Evolutionary conservation across 1,140 invertebrate genomes (phyloP).

Genomic region (Lepidurus apus): DNA sequence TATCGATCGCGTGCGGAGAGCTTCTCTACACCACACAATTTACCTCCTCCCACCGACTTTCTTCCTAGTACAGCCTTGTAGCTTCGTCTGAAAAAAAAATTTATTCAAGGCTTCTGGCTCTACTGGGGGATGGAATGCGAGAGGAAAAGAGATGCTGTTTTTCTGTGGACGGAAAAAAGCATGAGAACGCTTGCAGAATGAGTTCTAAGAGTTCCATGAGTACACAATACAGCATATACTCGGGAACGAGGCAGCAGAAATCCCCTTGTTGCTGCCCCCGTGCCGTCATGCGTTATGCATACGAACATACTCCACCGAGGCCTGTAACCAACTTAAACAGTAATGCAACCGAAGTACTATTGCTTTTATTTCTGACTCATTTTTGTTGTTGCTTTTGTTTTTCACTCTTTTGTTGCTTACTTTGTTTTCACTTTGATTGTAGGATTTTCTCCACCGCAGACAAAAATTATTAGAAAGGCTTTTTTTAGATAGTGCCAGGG

Average conservation of each 20-base stretch:
- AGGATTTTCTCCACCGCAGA: background rate
- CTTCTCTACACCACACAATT: conserved; percentile 12
- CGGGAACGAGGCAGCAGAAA: too few relatives aligned
- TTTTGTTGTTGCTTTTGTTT: conserved; percentile 20
- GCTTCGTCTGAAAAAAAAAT: background rate
- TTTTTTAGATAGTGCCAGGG: background rate
- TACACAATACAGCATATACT: background rate
- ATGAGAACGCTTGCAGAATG: background rate
- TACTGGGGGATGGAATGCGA: background rate
- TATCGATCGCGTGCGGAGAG: conserved; percentile 2
- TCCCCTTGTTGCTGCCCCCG: background rate
- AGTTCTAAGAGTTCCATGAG: background rate
- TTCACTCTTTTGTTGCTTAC: background rate
- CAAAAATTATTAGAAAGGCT: background rate
- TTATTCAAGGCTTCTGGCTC: background rate
- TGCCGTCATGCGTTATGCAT: background rate
- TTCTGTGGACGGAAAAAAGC: background rate
- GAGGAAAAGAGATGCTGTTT: background rate
- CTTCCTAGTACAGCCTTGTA: background rate
- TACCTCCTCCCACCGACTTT: background rate
- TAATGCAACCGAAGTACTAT: conserved; percentile 6
- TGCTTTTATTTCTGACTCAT: background rate
- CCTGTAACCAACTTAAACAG: background rate
- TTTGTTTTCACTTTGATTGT: conserved; percentile 13
- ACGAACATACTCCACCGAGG: background rate